A percentile compares a stretch with the other conserved stretches of the same genome.
phyloP scores from a whole-genome alignment of 2,888 invertebrate genomes.

The Mystacides longicornis region DNA sequence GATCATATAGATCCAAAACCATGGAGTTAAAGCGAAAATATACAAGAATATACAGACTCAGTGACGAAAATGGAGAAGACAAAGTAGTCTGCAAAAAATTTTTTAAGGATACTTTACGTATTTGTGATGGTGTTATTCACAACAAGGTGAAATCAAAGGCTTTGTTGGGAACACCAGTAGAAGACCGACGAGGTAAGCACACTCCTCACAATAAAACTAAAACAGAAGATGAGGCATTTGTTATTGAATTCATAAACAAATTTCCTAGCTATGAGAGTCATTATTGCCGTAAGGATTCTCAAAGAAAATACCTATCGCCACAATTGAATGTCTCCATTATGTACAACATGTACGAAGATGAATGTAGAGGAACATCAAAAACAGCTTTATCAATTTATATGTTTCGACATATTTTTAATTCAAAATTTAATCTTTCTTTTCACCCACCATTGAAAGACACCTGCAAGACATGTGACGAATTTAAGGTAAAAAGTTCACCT shows the following conservation, averaged over 20 bases:
- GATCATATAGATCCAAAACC: neutral
- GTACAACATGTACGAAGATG: constrained; percentile 2
- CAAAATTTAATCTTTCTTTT: constrained; percentile 4
- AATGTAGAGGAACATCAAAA: constrained; percentile 3
- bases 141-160: neutral
- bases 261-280: constrained; percentile 3
- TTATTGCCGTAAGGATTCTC: constrained; percentile 4
- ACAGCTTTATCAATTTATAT: neutral
- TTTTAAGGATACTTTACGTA: neutral
- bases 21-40: neutral
- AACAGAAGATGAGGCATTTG: constrained; percentile 1
- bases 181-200: constrained; percentile 6
- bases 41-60: neutral
- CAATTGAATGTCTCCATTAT: constrained; percentile 6
- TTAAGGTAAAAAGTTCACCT: constrained; percentile 4
- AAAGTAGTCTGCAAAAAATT: neutral
- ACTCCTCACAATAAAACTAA: constrained; percentile 3
- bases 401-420: constrained; percentile 6
- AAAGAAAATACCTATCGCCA: constrained; percentile 2
- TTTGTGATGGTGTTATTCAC: neutral
- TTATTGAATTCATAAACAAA: constrained; percentile 1
- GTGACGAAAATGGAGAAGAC: neutral
- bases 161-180: constrained; percentile 2
- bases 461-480: constrained; percentile 5
- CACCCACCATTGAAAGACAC: constrained; percentile 6